Evolutionary conservation across 2,888 invertebrate genomes (phyloP).

Genomic region (Timandra comae): DNA sequence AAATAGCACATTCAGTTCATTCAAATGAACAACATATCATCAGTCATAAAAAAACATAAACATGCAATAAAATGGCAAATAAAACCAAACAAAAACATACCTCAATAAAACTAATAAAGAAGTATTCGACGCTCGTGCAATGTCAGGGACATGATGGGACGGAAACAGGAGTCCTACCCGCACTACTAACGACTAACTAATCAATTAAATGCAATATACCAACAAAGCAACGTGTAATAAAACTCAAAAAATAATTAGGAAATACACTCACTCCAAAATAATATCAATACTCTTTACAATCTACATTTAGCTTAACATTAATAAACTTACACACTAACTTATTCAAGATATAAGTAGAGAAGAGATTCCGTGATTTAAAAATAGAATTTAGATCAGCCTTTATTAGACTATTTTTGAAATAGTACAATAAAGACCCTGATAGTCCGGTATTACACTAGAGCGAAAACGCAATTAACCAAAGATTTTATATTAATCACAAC

Average conservation of each 20-base stretch:
- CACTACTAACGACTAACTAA: constrained; percentile 32
- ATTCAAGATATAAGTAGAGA: constrained; percentile 30
- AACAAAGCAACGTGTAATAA: constrained; percentile 34
- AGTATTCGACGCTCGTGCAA: constrained; percentile 57
- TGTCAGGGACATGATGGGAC: constrained; percentile 49
- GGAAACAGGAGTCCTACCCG: constrained; percentile 35
- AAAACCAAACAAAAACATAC: constrained; percentile 50
- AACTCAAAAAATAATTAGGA: constrained; percentile 43
- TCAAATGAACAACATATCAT: too few relatives aligned
- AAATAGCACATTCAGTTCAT: too few relatives aligned
- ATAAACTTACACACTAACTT: constrained; percentile 62
- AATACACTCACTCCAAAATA: constrained; percentile 45
- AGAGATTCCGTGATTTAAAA: constrained; percentile 36
- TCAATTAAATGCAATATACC: constrained; percentile 34
- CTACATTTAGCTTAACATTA: constrained; percentile 42
- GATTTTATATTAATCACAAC: constrained; percentile 27
- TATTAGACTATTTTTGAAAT: constrained; percentile 67
- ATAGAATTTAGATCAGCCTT: constrained; percentile 43
- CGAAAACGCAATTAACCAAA: too few relatives aligned
- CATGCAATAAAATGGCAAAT: constrained; percentile 18
- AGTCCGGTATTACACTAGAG: constrained; percentile 24
- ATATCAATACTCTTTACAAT: constrained; percentile 59
- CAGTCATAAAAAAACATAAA: constrained; percentile 3
- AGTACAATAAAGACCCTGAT: constrained; percentile 59
- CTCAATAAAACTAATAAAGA: constrained; percentile 52